Conservation (phyloP, 1,140 invertebrate genomes). For the Monomorium pharaonis region DNA sequence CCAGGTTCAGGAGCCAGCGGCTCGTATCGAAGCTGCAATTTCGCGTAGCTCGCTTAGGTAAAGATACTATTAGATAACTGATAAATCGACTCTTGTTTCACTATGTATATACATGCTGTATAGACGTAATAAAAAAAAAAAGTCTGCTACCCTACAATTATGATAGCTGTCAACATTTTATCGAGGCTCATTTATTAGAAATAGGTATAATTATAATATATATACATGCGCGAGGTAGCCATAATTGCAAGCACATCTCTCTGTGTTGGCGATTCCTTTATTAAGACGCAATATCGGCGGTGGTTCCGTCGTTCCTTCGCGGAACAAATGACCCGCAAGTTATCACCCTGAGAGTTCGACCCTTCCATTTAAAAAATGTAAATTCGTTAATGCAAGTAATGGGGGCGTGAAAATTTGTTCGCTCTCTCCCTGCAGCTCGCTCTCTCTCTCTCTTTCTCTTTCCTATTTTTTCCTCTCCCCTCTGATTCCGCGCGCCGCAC, state of each 20-base stretch:
- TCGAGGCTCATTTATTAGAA: background rate
- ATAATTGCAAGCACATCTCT: background rate
- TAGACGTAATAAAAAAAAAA: background rate
- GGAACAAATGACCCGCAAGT: slow-evolving; percentile 85
- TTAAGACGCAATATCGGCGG: slow-evolving; percentile 82
- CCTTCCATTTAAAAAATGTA: slow-evolving; percentile 86
- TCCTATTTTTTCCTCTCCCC: slow-evolving; percentile 1
- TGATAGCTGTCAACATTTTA: background rate
- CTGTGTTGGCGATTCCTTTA: slow-evolving; percentile 79
- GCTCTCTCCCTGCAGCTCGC: slow-evolving; percentile 35
- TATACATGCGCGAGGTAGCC: too few species aligned
- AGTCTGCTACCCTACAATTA: background rate
- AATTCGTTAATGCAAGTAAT: slow-evolving; percentile 85
- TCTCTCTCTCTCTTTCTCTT: slow-evolving; percentile 29
- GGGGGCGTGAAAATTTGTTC: slow-evolving; percentile 79
- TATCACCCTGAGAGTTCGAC: slow-evolving; percentile 80
- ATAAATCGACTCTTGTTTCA: slow-evolving; percentile 14
- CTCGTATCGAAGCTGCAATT: slow-evolving; percentile 28
- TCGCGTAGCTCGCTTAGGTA: slow-evolving; percentile 38
- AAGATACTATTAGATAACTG: slow-evolving; percentile 47
- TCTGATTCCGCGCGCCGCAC: slow-evolving; percentile 56
- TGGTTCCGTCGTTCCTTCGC: slow-evolving; percentile 82
- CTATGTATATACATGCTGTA: background rate
- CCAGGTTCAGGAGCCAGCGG: slow-evolving; percentile 13
- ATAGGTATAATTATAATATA: background rate